These are phyloP conservation scores for Ditylenchus dipsaci DNA, from an alignment of 1,140 invertebrate genomes.

Conservation along the genomic window DNA sequence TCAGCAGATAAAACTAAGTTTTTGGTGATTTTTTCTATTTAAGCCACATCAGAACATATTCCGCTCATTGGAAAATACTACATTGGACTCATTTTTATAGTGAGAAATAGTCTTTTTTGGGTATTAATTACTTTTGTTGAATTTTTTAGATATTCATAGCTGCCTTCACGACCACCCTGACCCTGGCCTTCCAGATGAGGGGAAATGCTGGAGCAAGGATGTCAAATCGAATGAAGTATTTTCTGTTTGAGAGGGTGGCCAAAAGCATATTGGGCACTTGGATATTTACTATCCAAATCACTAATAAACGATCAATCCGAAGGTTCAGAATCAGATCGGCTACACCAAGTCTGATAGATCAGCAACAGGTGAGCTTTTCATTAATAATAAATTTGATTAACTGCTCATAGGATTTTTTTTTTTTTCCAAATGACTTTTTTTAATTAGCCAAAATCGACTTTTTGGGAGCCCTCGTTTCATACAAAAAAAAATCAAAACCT, in stretches of 20 bases:
- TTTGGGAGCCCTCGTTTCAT: too few relatives aligned
- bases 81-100: constrained; percentile 50
- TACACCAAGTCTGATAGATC: background rate
- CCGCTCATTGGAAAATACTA: constrained; percentile 49
- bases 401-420: too few relatives aligned
- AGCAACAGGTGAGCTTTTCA: background rate
- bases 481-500: too few relatives aligned
- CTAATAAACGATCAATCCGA: constrained; percentile 24
- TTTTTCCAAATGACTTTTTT: too few relatives aligned
- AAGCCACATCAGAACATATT: constrained; percentile 49
- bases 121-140: background rate
- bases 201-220: constrained; percentile 44
- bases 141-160: constrained; percentile 38
- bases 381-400: too few relatives aligned
- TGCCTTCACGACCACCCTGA: constrained; percentile 51
- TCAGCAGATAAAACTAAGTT: too few relatives aligned
- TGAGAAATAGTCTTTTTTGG: background rate
- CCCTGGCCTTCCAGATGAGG: constrained; percentile 50
- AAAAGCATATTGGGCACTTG: constrained; percentile 41
- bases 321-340: background rate
- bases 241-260: constrained; percentile 47
- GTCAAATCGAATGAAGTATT: constrained; percentile 34
- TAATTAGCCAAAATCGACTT: too few relatives aligned
- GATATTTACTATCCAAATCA: constrained; percentile 46
- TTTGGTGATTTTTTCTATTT: too few relatives aligned